Evolutionary conservation across 2,888 invertebrate species (phyloP).

Genomic region (Yponomeuta sedellus): DNA sequence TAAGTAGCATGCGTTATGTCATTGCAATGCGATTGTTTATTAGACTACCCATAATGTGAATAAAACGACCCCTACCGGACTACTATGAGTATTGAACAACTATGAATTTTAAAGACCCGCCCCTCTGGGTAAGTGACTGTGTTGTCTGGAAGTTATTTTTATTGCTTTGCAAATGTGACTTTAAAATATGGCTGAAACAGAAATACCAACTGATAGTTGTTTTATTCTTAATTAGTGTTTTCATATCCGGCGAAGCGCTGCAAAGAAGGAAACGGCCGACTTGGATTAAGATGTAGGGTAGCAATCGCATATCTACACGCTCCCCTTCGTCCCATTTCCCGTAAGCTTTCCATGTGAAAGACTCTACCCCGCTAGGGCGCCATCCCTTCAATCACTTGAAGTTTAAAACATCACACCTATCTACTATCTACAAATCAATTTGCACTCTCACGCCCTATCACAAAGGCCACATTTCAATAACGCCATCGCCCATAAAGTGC

Average conservation of each 20-base stretch:
- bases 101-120: too few species aligned
- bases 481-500: constrained; percentile 19
- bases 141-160: not conserved
- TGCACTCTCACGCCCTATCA: constrained; percentile 37
- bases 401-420: not conserved
- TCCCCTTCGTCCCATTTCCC: constrained; percentile 19
- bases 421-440: constrained; percentile 32
- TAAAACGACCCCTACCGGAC: too few species aligned
- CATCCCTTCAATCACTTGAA: not conserved
- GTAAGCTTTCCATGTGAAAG: constrained; percentile 6
- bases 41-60: too few species aligned
- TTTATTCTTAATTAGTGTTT: not conserved
- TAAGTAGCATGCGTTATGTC: too few species aligned
- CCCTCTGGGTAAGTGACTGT: too few species aligned
- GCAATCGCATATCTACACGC: constrained; percentile 11
- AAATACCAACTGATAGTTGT: not conserved
- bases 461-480: constrained; percentile 34
- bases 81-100: too few species aligned
- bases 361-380: constrained; percentile 14
- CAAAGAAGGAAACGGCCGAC: not conserved
- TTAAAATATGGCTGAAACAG: not conserved
- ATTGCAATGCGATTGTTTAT: too few species aligned
- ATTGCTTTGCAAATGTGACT: not conserved
- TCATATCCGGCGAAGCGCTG: not conserved
- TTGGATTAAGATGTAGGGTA: constrained; percentile 11